Percentiles rank a stretch among this genome's conserved stretches.
These are phyloP conservation scores for Sitta europaea DNA, from an alignment of 2,113 vertebrate species.

Conservation along the genomic window DNA sequence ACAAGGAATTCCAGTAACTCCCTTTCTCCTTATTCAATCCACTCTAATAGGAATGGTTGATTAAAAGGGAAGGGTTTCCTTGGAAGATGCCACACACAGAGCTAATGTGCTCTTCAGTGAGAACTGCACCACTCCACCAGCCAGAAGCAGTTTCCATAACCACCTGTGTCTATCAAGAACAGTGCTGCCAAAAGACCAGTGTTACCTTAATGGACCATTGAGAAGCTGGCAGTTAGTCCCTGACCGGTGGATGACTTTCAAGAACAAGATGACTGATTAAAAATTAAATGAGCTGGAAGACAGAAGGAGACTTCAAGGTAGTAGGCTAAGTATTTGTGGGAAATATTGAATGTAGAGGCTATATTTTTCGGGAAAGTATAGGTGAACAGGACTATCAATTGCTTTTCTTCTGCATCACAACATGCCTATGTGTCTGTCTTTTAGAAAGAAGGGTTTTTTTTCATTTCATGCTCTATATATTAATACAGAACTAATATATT, in stretches of 20 bases:
- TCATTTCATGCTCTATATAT: neutral
- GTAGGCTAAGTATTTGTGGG: neutral
- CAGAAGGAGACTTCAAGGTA: neutral
- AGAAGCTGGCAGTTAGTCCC: neutral
- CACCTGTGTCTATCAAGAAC: neutral
- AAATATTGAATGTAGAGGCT: neutral
- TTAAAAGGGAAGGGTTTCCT: neutral
- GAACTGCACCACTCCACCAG: neutral
- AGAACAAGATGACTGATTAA: neutral
- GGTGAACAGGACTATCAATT: neutral
- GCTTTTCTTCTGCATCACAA: neutral
- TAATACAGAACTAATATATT: neutral
- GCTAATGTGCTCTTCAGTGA: neutral
- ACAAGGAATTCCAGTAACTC: slow-evolving; percentile 27
- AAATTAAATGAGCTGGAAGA: neutral
- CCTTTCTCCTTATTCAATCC: neutral
- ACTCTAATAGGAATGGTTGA: neutral
- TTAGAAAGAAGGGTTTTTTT: neutral
- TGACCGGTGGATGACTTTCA: neutral
- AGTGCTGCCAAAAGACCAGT: neutral
- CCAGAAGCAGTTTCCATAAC: neutral
- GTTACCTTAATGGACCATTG: neutral
- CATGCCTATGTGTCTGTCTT: neutral
- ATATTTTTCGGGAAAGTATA: neutral
- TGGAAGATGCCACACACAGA: neutral